Evolutionary conservation across 2,113 vertebrate species (phyloP), one percentile per base, ranked within the genome.

Genomic region (Baryphthengus martii): DNA sequence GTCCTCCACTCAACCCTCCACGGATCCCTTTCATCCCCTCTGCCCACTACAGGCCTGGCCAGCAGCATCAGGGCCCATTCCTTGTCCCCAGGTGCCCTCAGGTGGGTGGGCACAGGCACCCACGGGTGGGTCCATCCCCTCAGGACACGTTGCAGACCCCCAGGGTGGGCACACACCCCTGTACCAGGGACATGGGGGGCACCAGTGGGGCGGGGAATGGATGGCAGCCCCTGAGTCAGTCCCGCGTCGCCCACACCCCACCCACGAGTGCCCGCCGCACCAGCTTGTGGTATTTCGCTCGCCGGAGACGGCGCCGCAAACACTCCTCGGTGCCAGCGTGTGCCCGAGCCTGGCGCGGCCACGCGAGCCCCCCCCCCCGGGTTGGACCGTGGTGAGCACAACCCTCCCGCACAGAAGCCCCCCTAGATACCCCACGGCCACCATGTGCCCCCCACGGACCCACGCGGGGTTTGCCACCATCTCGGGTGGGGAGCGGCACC

Each of bases 231-330:
- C 96, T 98, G 98, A 98, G 91, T 98, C 98, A 98, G 96, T 61
- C 95, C 91, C 82, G 89, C 72, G 37, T 83, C 73, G 14, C 95
- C 92, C 86, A 55, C 95, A 29, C 81, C 96, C 49, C 65, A 93
- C 97, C 95, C 95, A 93, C 97, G 94, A 72, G 97, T 97, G 97
- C 98, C 97, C 84, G 86, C 94, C 97, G 81, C 97, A 58, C 96
- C 98, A 98, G 98, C 97, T 98, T 98, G 98, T 98, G 98, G 98
- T 97, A 98, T 98, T 98, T 98, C 97, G 80, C 97, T 98, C 92
- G 88, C 96, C 98, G 97, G 98, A 98, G 98, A 97, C 98, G 96
- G 96, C 92, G 96, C 97, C 95, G 98, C 97, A 98, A 98, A 98
- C 97, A 98, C 96, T 96, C 66, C 0, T 89, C 95, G 68, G 95